These are phyloP conservation scores for Porites rus DNA, from an alignment of 92 coral and sea anemone genomes.

Conservation along the genomic window DNA sequence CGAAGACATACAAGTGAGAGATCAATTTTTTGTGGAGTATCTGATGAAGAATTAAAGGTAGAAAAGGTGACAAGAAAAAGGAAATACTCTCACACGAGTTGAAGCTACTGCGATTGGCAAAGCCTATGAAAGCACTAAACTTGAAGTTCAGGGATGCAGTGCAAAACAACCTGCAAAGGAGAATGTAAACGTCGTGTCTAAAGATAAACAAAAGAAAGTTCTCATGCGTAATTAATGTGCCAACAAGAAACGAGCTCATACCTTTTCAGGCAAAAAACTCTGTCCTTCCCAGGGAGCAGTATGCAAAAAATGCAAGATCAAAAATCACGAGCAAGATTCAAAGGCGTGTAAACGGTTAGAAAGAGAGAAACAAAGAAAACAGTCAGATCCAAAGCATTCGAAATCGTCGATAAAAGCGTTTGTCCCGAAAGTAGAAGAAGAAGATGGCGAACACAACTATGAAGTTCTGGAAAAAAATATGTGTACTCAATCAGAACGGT, in stretches of 20 bases:
- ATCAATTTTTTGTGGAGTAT: conserved; percentile 23
- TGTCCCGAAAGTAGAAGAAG: conserved; percentile 37
- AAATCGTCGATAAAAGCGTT: conserved; percentile 13
- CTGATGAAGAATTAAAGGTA: conserved; percentile 5
- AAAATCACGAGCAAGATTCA: conserved; percentile 35
- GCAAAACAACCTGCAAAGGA: neutral
- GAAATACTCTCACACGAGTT: conserved; percentile 22
- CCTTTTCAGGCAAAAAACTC: neutral
- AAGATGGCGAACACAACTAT: conserved; percentile 31
- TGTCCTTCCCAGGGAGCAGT: conserved; percentile 38
- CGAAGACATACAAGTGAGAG: conserved; percentile 1
- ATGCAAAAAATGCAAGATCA: conserved; percentile 20
- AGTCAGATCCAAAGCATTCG: neutral
- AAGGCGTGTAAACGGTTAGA: conserved; percentile 34
- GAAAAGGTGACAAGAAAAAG: neutral
- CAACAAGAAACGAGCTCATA: too few species aligned
- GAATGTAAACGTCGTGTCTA: conserved; percentile 2
- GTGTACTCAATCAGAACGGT: neutral
- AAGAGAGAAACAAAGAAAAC: neutral
- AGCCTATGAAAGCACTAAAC: conserved; percentile 28
- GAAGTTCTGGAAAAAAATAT: conserved; percentile 30
- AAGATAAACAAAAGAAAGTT: conserved; percentile 18
- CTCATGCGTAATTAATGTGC: too few species aligned
- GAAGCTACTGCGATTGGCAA: conserved; percentile 32
- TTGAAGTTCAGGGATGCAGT: conserved; percentile 13